Conservation (phyloP, 2,797 vertebrate genomes). For the Leptoclinus maculatus region DNA sequence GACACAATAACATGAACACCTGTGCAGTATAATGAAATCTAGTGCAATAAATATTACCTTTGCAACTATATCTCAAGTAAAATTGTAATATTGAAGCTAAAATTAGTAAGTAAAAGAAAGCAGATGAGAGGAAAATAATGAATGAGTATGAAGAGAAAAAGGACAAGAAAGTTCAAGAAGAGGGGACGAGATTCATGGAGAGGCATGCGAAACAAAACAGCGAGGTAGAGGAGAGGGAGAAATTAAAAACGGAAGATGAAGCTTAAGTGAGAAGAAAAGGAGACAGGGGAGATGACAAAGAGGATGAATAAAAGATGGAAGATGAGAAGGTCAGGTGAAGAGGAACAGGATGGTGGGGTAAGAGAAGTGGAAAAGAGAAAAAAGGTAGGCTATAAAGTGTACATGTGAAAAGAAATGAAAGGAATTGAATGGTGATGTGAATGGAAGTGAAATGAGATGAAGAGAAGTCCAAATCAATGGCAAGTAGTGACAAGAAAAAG, state of each 20-base stretch:
- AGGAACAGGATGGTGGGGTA: background rate
- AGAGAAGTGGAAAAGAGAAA: background rate
- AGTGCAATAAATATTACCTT: background rate
- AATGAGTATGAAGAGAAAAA: background rate
- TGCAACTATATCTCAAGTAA: background rate
- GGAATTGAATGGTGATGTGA: background rate
- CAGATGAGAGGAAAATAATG: background rate
- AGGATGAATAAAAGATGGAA: conserved; percentile 15
- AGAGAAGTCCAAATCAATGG: background rate
- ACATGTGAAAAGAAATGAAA: background rate
- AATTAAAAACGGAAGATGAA: background rate
- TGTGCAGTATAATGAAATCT: conserved; percentile 18
- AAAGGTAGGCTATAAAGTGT: background rate
- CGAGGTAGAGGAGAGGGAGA: background rate
- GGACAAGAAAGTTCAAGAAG: background rate
- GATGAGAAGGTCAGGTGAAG: conserved; percentile 8
- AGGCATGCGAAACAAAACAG: background rate
- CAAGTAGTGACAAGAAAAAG: background rate
- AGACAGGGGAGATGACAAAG: background rate
- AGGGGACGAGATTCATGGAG: background rate
- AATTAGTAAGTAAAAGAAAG: background rate
- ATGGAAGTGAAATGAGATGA: background rate
- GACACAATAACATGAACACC: conserved; percentile 33
- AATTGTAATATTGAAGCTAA: background rate
- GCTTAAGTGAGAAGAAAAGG: background rate